These are phyloP conservation scores for Acrocera orbiculus DNA, from an alignment of 2,888 invertebrate genomes.

Conservation along the genomic window DNA sequence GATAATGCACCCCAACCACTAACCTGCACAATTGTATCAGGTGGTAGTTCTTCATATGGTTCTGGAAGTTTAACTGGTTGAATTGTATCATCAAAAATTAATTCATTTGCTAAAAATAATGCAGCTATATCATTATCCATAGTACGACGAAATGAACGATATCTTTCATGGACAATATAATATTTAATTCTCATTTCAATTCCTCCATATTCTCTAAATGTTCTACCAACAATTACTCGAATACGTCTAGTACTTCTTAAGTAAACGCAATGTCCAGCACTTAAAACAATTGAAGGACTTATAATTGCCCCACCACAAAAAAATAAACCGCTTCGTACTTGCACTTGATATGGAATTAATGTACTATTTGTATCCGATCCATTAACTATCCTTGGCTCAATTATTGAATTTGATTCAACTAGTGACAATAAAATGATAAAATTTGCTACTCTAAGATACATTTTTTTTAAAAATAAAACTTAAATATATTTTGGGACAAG, in stretches of 20 bases:
- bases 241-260: constrained; percentile 14
- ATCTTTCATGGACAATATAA: background rate
- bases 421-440: no score
- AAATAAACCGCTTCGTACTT: no score
- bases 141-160: constrained; percentile 12
- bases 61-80: constrained; percentile 21
- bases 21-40: constrained; percentile 4
- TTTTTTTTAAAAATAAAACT: no score
- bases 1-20: constrained; percentile 11
- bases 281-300: constrained; percentile 29
- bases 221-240: constrained; percentile 33
- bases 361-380: no score
- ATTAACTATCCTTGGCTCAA: no score
- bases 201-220: constrained; percentile 14
- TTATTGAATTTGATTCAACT: no score
- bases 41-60: constrained; percentile 5
- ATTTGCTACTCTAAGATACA: no score
- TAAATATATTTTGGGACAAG: no score
- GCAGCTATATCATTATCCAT: constrained; percentile 37
- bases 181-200: background rate
- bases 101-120: constrained; percentile 30
- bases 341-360: no score
- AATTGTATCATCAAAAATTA: constrained; percentile 26
- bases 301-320: constrained; percentile 37
- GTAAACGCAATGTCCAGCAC: constrained; percentile 37